Evolutionary conservation across 2,888 invertebrate species (phyloP).

Genomic region (Phania funesta): DNA sequence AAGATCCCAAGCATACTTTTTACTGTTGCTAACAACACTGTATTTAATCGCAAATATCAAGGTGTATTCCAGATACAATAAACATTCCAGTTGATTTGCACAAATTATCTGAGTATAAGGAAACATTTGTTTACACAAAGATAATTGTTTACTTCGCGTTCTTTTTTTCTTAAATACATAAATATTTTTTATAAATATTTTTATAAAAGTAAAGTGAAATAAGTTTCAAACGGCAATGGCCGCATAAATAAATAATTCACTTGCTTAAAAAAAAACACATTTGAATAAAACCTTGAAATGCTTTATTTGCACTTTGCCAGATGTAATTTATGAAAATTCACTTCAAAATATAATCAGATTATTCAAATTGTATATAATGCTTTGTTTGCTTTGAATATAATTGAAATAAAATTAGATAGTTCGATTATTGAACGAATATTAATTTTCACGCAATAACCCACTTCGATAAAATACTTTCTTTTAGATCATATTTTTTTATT

Average conservation of each 20-base stretch:
- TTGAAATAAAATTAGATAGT: too few species aligned
- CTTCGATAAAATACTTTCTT: too few species aligned
- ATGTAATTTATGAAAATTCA: not conserved
- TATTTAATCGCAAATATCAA: too few species aligned
- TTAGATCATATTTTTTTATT: too few species aligned
- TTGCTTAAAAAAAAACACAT: constrained; percentile 15
- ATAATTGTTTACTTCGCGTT: not conserved
- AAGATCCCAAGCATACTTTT: too few species aligned
- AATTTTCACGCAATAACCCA: too few species aligned
- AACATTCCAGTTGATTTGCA: too few species aligned
- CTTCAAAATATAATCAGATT: not conserved
- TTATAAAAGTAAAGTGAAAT: not conserved
- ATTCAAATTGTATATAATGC: not conserved
- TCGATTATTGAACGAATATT: too few species aligned
- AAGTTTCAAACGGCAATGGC: constrained; percentile 12
- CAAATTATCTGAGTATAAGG: too few species aligned
- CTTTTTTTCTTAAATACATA: not conserved
- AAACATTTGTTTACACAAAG: not conserved
- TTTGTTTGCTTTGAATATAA: too few species aligned
- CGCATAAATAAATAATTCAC: constrained; percentile 17
- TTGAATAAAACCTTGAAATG: constrained; percentile 25
- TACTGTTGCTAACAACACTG: too few species aligned
- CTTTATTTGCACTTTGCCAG: not conserved
- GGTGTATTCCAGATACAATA: too few species aligned
- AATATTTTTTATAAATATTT: constrained; percentile 23